Percentiles rank a stretch among this genome's conserved stretches.
Conservation (phyloP, 2,888 invertebrate genomes). For the Tetragonula carbonaria region DNA sequence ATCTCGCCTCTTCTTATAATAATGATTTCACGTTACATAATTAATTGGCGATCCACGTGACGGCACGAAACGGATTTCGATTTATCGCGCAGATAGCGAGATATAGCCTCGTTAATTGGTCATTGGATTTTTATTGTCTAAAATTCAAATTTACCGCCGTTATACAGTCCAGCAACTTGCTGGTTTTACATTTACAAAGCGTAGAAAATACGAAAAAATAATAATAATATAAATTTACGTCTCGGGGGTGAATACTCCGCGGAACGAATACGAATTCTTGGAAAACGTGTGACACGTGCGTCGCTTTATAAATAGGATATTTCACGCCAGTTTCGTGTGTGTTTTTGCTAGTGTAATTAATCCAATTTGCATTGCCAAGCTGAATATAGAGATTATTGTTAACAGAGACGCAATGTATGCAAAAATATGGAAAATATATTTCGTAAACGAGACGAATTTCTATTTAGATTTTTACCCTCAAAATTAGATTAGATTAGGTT, state of each 20-base stretch:
- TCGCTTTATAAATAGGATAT: background rate
- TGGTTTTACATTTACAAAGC: background rate
- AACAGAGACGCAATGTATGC: too few species aligned
- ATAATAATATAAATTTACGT: background rate
- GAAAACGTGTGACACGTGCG: background rate
- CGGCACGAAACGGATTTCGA: background rate
- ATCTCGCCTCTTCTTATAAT: background rate
- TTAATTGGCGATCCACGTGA: slow-evolving; percentile 24
- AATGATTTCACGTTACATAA: slow-evolving; percentile 28
- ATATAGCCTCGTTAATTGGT: slow-evolving; percentile 40
- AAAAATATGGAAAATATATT: too few species aligned
- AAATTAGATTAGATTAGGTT: too few species aligned
- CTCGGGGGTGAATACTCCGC: too few species aligned
- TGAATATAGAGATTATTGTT: too few species aligned
- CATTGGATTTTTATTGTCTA: slow-evolving; percentile 26
- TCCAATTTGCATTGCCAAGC: too few species aligned
- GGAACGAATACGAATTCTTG: background rate
- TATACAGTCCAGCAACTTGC: background rate
- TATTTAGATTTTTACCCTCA: too few species aligned
- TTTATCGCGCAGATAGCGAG: slow-evolving; percentile 18
- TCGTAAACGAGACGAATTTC: too few species aligned
- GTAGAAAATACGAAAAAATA: background rate
- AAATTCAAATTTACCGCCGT: slow-evolving; percentile 26
- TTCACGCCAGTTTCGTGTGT: background rate
- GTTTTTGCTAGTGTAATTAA: background rate